Conservation (phyloP, 2,113 vertebrate species). For the Martes martes region DNA sequence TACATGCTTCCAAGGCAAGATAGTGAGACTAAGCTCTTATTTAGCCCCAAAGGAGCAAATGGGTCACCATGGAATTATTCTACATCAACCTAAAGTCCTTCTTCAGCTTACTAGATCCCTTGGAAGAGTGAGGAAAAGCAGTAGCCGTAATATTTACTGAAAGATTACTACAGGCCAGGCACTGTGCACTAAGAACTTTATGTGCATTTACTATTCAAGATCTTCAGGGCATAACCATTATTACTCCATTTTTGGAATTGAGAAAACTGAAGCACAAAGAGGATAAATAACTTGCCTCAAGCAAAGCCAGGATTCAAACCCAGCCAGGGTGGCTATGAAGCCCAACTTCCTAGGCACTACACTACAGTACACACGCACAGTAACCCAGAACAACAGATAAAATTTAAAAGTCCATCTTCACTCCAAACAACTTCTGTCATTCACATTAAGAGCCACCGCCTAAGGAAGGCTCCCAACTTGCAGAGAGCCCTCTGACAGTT, state of each 20-base stretch:
- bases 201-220: background rate
- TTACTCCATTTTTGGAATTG: background rate
- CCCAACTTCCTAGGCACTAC: background rate
- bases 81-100: background rate
- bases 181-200: background rate
- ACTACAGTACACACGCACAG: background rate
- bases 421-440: background rate
- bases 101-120: background rate
- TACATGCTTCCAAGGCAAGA: background rate
- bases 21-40: background rate
- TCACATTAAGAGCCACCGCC: background rate
- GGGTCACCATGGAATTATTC: background rate
- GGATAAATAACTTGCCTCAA: slow-evolving; percentile 11
- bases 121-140: background rate
- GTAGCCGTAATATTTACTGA: background rate
- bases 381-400: background rate
- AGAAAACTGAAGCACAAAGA: slow-evolving; percentile 33
- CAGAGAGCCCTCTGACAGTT: background rate
- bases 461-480: background rate
- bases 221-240: background rate
- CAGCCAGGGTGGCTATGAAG: background rate
- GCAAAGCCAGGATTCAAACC: slow-evolving; percentile 24
- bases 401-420: background rate
- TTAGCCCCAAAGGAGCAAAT: background rate
- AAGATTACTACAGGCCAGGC: background rate